A percentile compares a stretch with the other conserved stretches of the same genome.
Evolutionary conservation across 2,797 vertebrate genomes (phyloP).

Genomic region (Rhinophrynus dorsalis): DNA sequence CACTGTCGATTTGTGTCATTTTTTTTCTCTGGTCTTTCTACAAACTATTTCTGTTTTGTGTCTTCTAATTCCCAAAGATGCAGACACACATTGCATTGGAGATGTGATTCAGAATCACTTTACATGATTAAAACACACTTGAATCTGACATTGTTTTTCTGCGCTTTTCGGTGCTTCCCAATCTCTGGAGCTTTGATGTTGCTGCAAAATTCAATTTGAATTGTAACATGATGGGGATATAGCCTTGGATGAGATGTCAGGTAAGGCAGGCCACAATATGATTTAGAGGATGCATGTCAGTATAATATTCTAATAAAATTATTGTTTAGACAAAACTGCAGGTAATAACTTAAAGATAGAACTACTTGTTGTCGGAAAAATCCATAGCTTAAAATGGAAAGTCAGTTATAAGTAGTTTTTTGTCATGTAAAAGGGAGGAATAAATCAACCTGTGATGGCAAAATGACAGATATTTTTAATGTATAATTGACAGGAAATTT

Average conservation of each 20-base stretch:
- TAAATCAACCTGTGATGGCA: slow-evolving; percentile 7
- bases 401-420: slow-evolving; percentile 20
- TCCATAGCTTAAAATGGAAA: slow-evolving; percentile 41
- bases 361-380: slow-evolving; percentile 36
- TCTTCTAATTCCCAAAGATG: background rate
- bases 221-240: slow-evolving; percentile 30
- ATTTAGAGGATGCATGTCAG: slow-evolving; percentile 23
- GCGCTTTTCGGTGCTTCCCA: slow-evolving; percentile 22
- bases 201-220: slow-evolving; percentile 37
- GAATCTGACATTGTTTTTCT: slow-evolving; percentile 30
- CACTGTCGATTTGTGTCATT: background rate
- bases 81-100: background rate
- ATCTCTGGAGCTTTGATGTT: slow-evolving; percentile 32
- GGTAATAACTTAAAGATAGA: background rate
- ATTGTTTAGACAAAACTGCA: slow-evolving; percentile 10
- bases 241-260: slow-evolving; percentile 22
- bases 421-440: slow-evolving; percentile 29
- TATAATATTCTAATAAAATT: slow-evolving; percentile 31
- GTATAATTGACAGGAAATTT: background rate
- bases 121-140: slow-evolving; percentile 19
- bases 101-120: slow-evolving; percentile 30
- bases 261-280: background rate
- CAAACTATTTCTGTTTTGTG: background rate
- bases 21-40: background rate
- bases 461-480: slow-evolving; percentile 10